These are phyloP conservation scores for Coleophora flavipennella DNA, from an alignment of 2,888 invertebrate genomes.

Conservation along the genomic window DNA sequence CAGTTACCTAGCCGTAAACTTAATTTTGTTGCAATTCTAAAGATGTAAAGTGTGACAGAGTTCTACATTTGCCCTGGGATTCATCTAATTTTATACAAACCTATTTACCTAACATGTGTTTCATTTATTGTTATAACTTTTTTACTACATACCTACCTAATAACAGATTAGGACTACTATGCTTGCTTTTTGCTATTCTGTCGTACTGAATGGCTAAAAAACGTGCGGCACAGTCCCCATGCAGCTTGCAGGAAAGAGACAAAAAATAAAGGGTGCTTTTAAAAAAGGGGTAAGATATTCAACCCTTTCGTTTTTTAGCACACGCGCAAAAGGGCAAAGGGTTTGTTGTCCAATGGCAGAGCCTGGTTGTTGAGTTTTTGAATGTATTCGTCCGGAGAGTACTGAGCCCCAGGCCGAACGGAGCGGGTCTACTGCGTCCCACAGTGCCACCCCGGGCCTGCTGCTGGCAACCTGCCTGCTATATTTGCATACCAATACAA, in stretches of 20 bases:
- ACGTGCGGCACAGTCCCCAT: neutral
- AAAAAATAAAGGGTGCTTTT: conserved; percentile 37
- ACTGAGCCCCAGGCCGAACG: conserved; percentile 18
- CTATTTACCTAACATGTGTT: no score
- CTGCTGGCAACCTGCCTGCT: conserved; percentile 31
- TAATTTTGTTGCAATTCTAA: no score
- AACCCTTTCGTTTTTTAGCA: conserved; percentile 69
- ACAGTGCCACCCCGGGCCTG: conserved; percentile 41
- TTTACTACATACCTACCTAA: no score
- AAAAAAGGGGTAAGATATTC: conserved; percentile 59
- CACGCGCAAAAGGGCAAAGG: conserved; percentile 64
- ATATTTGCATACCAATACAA: no score
- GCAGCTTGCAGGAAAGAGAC: conserved; percentile 26
- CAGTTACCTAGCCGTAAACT: no score
- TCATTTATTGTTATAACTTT: no score
- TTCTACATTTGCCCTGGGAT: no score
- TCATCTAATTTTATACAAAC: no score
- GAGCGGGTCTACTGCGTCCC: conserved; percentile 33
- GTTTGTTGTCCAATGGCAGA: conserved; percentile 54
- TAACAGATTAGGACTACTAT: no score
- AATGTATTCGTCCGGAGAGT: conserved; percentile 47
- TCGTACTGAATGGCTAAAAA: no score
- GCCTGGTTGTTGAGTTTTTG: conserved; percentile 44
- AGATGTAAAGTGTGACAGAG: no score
- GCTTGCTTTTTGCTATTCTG: no score